phyloP scores from a whole-genome alignment of 2,113 vertebrate species.

The Petrocephalus microphthalmus region DNA sequence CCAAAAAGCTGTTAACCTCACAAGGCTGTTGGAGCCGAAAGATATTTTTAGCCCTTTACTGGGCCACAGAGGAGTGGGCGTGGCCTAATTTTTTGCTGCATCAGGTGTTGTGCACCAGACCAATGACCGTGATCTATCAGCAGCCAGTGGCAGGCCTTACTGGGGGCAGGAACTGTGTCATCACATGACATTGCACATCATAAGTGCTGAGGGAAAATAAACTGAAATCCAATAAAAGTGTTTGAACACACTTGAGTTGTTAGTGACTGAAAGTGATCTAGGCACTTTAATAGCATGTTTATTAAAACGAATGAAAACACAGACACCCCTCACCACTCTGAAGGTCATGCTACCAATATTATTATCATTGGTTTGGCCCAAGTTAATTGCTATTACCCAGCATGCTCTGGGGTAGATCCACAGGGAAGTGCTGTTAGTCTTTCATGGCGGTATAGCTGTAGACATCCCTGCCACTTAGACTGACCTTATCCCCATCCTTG shows the following conservation, averaged over 20 bases:
- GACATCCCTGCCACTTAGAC: not conserved
- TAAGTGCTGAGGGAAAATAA: not conserved
- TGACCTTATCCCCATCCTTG: not conserved
- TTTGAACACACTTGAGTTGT: not conserved
- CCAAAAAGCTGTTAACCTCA: not conserved
- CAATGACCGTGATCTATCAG: not conserved
- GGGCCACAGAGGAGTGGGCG: not conserved
- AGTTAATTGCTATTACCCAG: not conserved
- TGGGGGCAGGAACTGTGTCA: not conserved
- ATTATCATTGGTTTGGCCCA: not conserved
- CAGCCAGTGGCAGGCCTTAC: not conserved
- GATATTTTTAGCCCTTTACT: not conserved
- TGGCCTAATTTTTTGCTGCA: not conserved
- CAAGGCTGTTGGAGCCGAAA: not conserved
- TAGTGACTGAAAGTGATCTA: not conserved
- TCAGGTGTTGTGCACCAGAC: not conserved
- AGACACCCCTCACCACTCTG: not conserved
- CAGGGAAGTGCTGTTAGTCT: not conserved
- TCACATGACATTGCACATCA: not conserved
- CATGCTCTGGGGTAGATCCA: not conserved
- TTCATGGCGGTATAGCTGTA: not conserved
- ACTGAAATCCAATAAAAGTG: not conserved
- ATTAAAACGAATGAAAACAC: not conserved
- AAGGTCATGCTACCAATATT: not conserved
- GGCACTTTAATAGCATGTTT: not conserved